Conservation (phyloP, 2,888 invertebrate genomes). For the Camponotus fellah region DNA sequence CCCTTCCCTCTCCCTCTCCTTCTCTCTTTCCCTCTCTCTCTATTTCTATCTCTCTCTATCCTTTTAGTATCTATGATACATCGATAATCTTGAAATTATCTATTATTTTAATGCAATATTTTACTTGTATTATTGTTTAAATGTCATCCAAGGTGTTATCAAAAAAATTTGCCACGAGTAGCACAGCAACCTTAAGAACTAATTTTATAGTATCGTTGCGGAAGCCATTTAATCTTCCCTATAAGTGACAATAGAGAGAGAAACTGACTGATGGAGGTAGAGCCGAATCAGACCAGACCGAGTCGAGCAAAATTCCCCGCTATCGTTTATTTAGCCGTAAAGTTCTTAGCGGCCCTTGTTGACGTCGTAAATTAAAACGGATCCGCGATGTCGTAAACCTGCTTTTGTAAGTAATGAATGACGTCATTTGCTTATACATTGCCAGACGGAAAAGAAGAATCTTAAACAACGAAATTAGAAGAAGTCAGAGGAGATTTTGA, state of each 20-base stretch:
- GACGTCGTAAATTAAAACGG: slow-evolving; percentile 51
- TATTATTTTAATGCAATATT: neutral
- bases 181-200: slow-evolving; percentile 41
- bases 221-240: slow-evolving; percentile 42
- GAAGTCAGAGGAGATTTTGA: neutral
- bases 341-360: slow-evolving; percentile 39
- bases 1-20: too few relatives aligned
- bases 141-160: neutral
- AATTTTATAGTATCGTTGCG: slow-evolving; percentile 33
- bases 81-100: neutral
- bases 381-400: slow-evolving; percentile 28
- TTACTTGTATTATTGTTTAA: neutral
- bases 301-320: neutral
- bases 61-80: neutral
- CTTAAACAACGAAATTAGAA: neutral
- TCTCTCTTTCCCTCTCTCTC: too few relatives aligned
- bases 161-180: slow-evolving; percentile 22
- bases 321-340: slow-evolving; percentile 49
- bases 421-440: slow-evolving; percentile 31
- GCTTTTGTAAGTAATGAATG: slow-evolving; percentile 33
- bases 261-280: neutral
- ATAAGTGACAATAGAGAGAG: neutral
- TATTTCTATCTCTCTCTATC: neutral
- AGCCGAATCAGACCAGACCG: neutral
- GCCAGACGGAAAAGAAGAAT: neutral